phyloP scores from a whole-genome alignment of 2,113 vertebrate genomes.

The Hypocryptadius cinnamomeus region DNA sequence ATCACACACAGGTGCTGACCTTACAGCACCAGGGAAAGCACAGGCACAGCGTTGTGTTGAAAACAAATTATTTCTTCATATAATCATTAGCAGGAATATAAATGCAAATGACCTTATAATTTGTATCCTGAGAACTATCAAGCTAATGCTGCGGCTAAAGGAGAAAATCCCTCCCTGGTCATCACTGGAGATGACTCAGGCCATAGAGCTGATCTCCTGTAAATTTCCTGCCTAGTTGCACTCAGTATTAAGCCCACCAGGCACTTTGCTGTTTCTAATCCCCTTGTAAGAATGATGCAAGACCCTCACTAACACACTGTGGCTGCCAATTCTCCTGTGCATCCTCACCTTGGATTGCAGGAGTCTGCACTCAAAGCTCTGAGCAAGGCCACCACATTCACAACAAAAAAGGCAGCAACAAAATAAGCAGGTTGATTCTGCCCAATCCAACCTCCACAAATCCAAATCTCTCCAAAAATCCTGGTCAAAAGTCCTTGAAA shows the following conservation, averaged over 20 bases:
- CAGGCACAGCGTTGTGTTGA: fast-evolving
- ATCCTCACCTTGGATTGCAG: background rate
- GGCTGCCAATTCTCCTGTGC: background rate
- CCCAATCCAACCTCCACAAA: background rate
- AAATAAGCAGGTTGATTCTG: background rate
- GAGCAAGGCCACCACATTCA: background rate
- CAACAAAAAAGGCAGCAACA: background rate
- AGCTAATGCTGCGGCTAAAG: background rate
- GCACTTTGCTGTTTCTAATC: background rate
- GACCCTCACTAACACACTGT: background rate
- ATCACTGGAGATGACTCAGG: background rate
- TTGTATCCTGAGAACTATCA: background rate
- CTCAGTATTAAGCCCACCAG: background rate
- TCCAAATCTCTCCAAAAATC: background rate
- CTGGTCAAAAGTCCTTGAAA: background rate
- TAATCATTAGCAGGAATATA: background rate
- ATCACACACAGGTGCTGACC: fast-evolving
- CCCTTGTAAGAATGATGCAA: background rate
- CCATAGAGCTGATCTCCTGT: background rate
- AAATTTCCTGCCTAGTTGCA: background rate
- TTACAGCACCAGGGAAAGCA: background rate
- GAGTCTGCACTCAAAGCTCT: background rate
- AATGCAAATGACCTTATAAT: background rate
- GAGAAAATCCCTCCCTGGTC: background rate
- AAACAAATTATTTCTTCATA: background rate